Percentiles rank a stretch among this genome's conserved stretches.
These are phyloP conservation scores for Epsilonema sp. DNA, from an alignment of 2,888 invertebrate species.

Conservation along the genomic window DNA sequence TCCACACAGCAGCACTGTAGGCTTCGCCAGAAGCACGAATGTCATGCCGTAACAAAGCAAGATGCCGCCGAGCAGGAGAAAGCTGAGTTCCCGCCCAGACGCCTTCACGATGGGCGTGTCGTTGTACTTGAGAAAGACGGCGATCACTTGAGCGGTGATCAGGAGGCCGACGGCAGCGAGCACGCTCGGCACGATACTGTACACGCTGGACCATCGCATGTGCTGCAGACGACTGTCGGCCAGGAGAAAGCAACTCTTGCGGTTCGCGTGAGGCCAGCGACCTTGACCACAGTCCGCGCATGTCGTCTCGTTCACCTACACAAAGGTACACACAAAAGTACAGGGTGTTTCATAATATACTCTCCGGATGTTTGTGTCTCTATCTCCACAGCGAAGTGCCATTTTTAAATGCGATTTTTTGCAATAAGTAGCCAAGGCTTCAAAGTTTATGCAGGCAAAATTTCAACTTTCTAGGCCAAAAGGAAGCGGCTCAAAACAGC, in stretches of 20 bases:
- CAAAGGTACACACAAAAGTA: too few relatives aligned
- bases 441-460: too few relatives aligned
- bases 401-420: too few relatives aligned
- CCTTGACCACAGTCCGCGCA: constrained; percentile 24
- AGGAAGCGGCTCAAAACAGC: too few relatives aligned
- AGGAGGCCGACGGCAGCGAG: constrained; percentile 40
- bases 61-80: constrained; percentile 43
- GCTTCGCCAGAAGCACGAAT: constrained; percentile 47
- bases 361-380: too few relatives aligned
- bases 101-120: constrained; percentile 53
- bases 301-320: constrained; percentile 22
- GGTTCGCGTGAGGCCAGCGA: constrained; percentile 16
- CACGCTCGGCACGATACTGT: constrained; percentile 45
- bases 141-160: constrained; percentile 40
- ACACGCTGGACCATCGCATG: constrained; percentile 44
- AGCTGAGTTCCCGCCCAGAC: constrained; percentile 47
- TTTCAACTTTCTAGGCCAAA: too few relatives aligned
- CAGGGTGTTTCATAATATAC: too few relatives aligned
- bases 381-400: too few relatives aligned
- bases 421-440: too few relatives aligned
- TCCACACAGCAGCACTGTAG: constrained; percentile 45
- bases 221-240: constrained; percentile 24
- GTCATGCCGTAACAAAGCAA: constrained; percentile 50
- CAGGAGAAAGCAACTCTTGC: constrained; percentile 19
- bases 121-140: constrained; percentile 42